Percentiles rank a stretch among this genome's conserved stretches.
These are phyloP conservation scores for Eleginops maclovinus DNA, from an alignment of 2,113 vertebrate species.

Conservation along the genomic window DNA sequence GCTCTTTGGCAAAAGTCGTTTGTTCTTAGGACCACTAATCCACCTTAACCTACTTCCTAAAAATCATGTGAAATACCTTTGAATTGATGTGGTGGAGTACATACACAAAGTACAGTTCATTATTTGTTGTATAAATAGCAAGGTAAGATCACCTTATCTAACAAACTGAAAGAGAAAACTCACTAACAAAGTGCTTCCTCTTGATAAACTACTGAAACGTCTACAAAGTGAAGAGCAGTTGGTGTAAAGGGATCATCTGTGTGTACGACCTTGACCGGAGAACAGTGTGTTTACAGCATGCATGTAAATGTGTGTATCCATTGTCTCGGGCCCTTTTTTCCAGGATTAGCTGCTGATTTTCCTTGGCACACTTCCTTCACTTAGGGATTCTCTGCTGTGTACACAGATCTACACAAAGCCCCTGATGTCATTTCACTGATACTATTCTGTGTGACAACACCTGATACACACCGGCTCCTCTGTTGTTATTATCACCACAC, in stretches of 20 bases:
- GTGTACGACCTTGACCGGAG: conserved; percentile 54
- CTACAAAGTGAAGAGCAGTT: background rate
- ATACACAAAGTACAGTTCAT: too few relatives aligned
- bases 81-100: too few relatives aligned
- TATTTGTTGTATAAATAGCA: too few relatives aligned
- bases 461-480: conserved; percentile 40
- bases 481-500: conserved; percentile 51
- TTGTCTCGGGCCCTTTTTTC: conserved; percentile 72
- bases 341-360: conserved; percentile 78
- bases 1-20: too few relatives aligned
- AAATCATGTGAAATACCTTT: too few relatives aligned
- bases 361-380: conserved; percentile 66
- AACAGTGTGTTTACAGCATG: conserved; percentile 50
- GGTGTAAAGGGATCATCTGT: conserved; percentile 29
- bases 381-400: conserved; percentile 67
- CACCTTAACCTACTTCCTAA: too few relatives aligned
- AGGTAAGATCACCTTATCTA: too few relatives aligned
- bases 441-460: conserved; percentile 55
- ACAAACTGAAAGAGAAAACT: too few relatives aligned
- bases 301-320: conserved; percentile 54
- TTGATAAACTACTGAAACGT: too few relatives aligned
- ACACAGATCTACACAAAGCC: conserved; percentile 75
- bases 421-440: conserved; percentile 74
- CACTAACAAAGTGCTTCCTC: too few relatives aligned
- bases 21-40: too few relatives aligned